Evolutionary conservation across 2,113 vertebrate genomes (phyloP).

Genomic region (Rhadina sibilatrix): DNA sequence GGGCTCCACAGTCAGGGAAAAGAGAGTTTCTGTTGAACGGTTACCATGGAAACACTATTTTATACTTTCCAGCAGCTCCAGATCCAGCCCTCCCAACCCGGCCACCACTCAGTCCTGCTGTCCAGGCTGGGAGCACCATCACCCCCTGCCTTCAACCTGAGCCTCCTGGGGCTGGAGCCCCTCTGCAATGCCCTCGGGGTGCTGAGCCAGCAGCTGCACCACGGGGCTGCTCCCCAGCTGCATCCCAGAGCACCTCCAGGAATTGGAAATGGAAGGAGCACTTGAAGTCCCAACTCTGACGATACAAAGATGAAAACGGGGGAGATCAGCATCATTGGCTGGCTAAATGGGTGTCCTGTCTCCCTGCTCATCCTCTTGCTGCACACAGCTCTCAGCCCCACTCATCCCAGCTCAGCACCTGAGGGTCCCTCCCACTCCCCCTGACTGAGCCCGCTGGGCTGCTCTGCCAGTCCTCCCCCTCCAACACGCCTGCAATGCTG

Average conservation of each 20-base stretch:
- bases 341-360: background rate
- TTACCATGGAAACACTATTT: conserved; percentile 27
- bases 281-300: fast-evolving
- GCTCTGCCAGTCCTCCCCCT: background rate
- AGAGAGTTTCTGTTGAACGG: background rate
- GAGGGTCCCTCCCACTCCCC: background rate
- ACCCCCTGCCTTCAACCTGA: fast-evolving
- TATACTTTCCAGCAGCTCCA: background rate
- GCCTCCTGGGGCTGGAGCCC: fast-evolving
- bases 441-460: background rate
- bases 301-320: fast-evolving
- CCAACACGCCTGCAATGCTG: background rate
- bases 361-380: background rate
- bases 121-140: background rate
- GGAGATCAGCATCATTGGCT: background rate
- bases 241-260: background rate
- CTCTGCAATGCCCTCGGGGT: fast-evolving
- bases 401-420: background rate
- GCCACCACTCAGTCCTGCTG: fast-evolving
- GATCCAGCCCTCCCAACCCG: background rate
- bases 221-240: fast-evolving
- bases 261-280: background rate
- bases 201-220: background rate
- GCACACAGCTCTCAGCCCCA: fast-evolving
- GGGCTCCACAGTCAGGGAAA: background rate